Conservation (phyloP, 1,140 invertebrate genomes). For the Drosophila punjabiensis region DNA sequence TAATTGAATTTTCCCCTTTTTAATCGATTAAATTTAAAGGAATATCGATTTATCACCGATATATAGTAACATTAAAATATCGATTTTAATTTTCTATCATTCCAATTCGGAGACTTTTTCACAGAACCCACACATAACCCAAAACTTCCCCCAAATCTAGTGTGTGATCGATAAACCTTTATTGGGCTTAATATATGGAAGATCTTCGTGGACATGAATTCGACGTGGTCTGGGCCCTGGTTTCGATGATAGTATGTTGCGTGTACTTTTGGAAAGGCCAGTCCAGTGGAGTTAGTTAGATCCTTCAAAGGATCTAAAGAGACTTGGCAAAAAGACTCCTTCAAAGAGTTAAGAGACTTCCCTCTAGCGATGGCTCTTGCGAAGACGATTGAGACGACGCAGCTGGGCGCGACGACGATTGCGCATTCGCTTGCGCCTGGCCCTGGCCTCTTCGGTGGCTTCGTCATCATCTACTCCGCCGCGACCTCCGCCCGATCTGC, state of each 20-base stretch:
- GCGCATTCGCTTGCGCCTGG: neutral
- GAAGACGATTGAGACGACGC: neutral
- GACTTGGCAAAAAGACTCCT: neutral
- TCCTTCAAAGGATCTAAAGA: neutral
- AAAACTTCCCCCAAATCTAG: neutral
- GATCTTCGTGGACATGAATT: neutral
- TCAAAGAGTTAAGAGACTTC: neutral
- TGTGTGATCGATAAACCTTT: conserved; percentile 26
- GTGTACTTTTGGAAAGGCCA: neutral
- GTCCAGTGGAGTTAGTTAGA: too few relatives aligned
- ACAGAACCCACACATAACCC: neutral
- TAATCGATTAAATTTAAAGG: too few relatives aligned
- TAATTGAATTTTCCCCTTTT: too few relatives aligned
- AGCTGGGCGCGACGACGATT: conserved; percentile 8
- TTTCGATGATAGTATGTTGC: neutral
- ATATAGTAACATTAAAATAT: too few relatives aligned
- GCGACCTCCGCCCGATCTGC: neutral
- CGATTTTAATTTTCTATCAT: too few relatives aligned
- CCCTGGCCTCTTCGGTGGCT: neutral
- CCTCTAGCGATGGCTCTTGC: neutral
- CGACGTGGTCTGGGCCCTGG: neutral
- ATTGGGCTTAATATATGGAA: neutral
- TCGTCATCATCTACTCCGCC: neutral
- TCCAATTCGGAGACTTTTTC: too few relatives aligned
- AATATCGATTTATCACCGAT: too few relatives aligned